Evolutionary conservation across 2,888 invertebrate species (phyloP), one percentile per base, ranked within the genome.

Genomic region (Chironomus riparius): DNA sequence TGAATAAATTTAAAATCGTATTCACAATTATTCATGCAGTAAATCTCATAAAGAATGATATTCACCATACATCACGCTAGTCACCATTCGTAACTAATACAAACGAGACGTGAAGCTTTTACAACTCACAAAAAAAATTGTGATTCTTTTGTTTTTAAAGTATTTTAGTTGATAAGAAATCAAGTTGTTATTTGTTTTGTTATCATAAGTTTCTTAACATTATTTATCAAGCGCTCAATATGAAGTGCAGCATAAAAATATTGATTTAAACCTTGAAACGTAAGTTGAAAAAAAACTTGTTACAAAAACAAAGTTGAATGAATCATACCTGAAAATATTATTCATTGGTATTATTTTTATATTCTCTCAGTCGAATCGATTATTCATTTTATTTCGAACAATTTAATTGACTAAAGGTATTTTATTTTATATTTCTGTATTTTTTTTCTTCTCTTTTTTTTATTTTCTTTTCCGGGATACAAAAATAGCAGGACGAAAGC

Each of bases 401-500:
- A 24, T 21, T 65, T 65, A 38, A 21, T 65, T 22, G 65, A 65
- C 13, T 22, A 13, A 65, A 24, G 65, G 24, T 24, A 21, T 21
- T 22, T 65, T 24, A 13, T 65, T 12, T 22, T 10, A 24, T 65
- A 24, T 65, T 65, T 21, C 18, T 21, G 28, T 47, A 65, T 74
- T 28, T 74, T 68, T 38, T 74, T 24, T 74, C 48, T 18, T 22
- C 38, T 47, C 68, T 61, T 74, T 74, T 18, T 50, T 68, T 15
- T 21, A 18, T 28, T 47, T n/a, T 21, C 7, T 48, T 24, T 70
- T 38, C 38, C 38, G 38, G 38, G 38, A 38, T 38, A 38, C 38
- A 38, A 38, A 38, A 38, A 21, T 47, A 15, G 50, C 65, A 74
- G 74, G 74, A 74, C 74, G 74, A 74, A 24, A 68, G 65, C 47